Percentiles rank a stretch among this genome's conserved stretches.
These are phyloP conservation scores for Haliclona indistincta DNA, from an alignment of 37 sponge, comb jelly and placozoan genomes.

Conservation along the genomic window DNA sequence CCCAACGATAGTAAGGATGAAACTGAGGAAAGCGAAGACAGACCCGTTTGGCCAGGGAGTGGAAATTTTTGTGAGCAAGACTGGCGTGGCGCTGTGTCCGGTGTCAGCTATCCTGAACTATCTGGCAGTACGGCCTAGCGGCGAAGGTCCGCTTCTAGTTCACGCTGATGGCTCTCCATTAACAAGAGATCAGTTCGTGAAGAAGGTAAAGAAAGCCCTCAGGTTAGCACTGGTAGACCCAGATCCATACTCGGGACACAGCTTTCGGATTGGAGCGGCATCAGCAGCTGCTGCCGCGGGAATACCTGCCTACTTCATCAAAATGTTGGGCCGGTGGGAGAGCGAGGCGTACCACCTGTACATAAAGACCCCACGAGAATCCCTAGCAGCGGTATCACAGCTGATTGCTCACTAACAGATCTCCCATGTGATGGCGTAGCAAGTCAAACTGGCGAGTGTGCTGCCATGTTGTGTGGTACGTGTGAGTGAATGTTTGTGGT, in stretches of 20 bases:
- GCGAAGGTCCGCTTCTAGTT: conserved; percentile 9
- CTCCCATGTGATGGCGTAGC: too few relatives aligned
- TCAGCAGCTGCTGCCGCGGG: conserved; percentile 20
- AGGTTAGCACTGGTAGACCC: conserved; percentile 1
- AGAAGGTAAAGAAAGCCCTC: not conserved
- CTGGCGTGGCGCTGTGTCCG: conserved; percentile 8
- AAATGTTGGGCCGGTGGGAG: conserved; percentile 29
- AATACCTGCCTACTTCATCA: conserved; percentile 14
- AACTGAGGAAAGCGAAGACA: conserved; percentile 24
- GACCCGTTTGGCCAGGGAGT: conserved; percentile 32
- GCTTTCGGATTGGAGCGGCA: conserved; percentile 38
- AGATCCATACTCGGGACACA: conserved; percentile 17
- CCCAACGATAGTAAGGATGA: not conserved
- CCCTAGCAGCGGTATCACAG: conserved; percentile 1
- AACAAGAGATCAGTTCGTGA: conserved; percentile 14
- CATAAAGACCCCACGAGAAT: conserved; percentile 12
- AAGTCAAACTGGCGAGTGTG: too few relatives aligned
- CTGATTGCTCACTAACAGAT: too few relatives aligned
- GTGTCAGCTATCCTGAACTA: conserved; percentile 24
- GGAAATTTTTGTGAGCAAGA: conserved; percentile 10
- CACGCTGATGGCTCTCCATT: not conserved
- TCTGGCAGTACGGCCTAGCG: not conserved
- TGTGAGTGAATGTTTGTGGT: too few relatives aligned
- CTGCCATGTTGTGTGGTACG: too few relatives aligned
- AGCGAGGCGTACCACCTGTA: conserved; percentile 26